A percentile compares a stretch with the other conserved stretches of the same genome.
phyloP scores from a whole-genome alignment of 2,797 vertebrate genomes.

The Myripristis murdjan region DNA sequence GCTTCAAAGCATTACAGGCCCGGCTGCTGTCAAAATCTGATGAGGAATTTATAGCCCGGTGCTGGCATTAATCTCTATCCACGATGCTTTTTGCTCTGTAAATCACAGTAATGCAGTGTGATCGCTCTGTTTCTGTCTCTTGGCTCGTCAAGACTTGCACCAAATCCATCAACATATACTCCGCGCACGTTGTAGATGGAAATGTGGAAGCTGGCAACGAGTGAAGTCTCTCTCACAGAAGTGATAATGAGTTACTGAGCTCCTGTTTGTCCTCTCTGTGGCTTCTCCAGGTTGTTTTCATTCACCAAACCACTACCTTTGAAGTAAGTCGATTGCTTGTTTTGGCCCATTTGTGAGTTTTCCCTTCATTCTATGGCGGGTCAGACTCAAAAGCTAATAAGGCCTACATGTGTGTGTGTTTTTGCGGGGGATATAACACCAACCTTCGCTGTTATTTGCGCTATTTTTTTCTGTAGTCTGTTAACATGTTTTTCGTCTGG shows the following conservation, averaged over 20 bases:
- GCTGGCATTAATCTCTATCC: conserved; percentile 49
- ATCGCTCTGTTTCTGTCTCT: conserved; percentile 24
- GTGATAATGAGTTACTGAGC: conserved; percentile 33
- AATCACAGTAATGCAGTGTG: conserved; percentile 8
- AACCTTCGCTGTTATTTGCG: conserved; percentile 50
- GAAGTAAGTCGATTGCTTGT: conserved; percentile 47
- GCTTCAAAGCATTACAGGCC: conserved; percentile 19
- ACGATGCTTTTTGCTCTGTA: conserved; percentile 4
- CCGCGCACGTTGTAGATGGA: conserved; percentile 27
- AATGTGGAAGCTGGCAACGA: conserved; percentile 38
- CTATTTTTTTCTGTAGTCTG: conserved; percentile 28
- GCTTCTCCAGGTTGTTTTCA: conserved; percentile 11
- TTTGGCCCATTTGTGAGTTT: conserved; percentile 6
- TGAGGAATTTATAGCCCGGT: conserved; percentile 40
- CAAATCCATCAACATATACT: conserved; percentile 33
- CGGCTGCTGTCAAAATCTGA: conserved; percentile 25
- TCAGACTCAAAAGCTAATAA: background rate
- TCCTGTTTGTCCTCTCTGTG: conserved; percentile 28
- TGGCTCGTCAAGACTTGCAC: conserved; percentile 25
- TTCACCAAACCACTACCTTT: conserved; percentile 23
- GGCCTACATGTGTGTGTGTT: no score
- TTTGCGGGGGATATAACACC: background rate
- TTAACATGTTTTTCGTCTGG: conserved; percentile 26
- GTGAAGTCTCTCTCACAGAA: background rate
- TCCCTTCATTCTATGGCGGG: conserved; percentile 9